Percentiles rank a stretch among this genome's conserved stretches.
These are phyloP conservation scores for Mamestra brassicae DNA, from an alignment of 2,888 invertebrate species.

Conservation along the genomic window DNA sequence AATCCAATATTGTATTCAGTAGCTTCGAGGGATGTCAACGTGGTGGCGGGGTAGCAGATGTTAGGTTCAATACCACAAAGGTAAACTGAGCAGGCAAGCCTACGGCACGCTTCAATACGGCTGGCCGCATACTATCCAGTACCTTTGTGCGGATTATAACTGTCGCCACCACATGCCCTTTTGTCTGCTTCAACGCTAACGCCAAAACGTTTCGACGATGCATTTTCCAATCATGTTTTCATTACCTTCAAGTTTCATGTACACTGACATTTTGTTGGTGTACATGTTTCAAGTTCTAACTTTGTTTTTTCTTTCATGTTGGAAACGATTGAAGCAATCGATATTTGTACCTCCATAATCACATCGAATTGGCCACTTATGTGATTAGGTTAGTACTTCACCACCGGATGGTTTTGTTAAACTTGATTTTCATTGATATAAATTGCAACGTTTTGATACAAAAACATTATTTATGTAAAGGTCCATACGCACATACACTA, in stretches of 20 bases:
- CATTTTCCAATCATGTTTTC: not conserved
- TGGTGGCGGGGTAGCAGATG: not conserved
- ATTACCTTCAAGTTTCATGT: too few relatives aligned
- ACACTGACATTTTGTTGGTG: too few relatives aligned
- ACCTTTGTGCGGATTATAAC: not conserved
- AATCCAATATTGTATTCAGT: conserved; percentile 6
- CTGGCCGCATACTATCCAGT: not conserved
- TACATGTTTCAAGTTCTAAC: not conserved
- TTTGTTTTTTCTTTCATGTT: not conserved
- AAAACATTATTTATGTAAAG: not conserved
- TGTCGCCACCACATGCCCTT: not conserved
- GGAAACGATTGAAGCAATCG: not conserved
- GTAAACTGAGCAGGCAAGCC: not conserved
- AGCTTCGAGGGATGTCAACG: not conserved
- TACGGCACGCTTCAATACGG: not conserved
- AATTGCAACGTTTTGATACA: not conserved
- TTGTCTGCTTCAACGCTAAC: not conserved
- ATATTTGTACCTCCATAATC: too few relatives aligned
- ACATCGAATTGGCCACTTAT: not conserved
- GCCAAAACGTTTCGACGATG: not conserved
- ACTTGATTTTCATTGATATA: not conserved
- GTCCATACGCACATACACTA: not conserved
- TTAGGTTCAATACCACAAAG: conserved; percentile 12
- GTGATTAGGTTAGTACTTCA: not conserved
- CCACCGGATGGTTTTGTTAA: not conserved